Evolutionary conservation across 1,140 invertebrate genomes (phyloP), one percentile per base, ranked within the genome.

Genomic region (Drosophila truncata): DNA sequence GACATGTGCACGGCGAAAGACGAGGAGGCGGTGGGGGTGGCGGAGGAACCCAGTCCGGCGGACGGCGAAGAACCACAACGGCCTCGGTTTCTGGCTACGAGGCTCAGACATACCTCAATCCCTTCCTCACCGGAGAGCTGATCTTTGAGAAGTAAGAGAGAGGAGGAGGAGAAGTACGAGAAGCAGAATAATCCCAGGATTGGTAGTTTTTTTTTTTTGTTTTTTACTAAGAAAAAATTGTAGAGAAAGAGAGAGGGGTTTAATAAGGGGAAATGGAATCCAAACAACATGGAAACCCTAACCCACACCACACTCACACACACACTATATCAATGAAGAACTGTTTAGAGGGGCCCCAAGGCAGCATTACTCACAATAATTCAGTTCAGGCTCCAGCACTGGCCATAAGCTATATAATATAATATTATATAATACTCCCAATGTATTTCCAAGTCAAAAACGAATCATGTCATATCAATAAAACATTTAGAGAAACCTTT

Each of bases 31-130:
- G 73, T 0, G 72, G 84, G 3, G 44, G 42, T 7, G 42, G 73
- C 0, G 74, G 73, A 0, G 72, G 82, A 10, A 57, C 69, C 4
- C 78, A 80, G 46, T 44, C 63, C 5, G 66, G 66, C 29, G 71
- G 82, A 10, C 64, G 88, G 4, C 79, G 91, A 47, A 70, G 86
- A 16, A 85, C 83, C 25, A 91, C 87, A 23, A 86, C 88, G 7
- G 81, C 88, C 33, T 78, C 78, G 4, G 86, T 91, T 0, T 90
- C 90, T 29, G 91, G 91, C 23, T 92, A 92, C 52, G 91, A 92
- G 66, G 72, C 82, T n/a, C 91, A 86, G 59, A 91, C 87, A 18
- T 92, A 92, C 55, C 85, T 92, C 70, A 92, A 92, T 82, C 91
- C 91, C 11, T 91, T 92, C 57, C 78, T 92, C 33, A 92, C 87